Evolutionary conservation across 1,140 invertebrate species (phyloP).

Genomic region (Trichomalopsis sarcophagae): DNA sequence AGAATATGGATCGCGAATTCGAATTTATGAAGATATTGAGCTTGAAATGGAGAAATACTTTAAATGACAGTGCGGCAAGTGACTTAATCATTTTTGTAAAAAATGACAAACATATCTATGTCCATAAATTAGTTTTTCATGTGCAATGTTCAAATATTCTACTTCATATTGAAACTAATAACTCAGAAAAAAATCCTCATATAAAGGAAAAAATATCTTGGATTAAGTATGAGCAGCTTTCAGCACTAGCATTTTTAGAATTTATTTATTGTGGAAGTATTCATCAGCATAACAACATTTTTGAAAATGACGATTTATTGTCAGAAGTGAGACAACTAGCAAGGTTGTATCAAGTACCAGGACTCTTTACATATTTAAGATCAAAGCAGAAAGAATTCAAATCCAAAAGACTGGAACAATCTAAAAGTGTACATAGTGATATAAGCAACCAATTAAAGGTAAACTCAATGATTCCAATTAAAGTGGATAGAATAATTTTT

Average conservation of each 20-base stretch:
- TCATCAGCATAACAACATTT: constrained; percentile 55
- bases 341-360: constrained; percentile 60
- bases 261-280: constrained; percentile 72
- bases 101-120: constrained; percentile 66
- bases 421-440: not conserved
- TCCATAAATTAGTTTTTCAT: constrained; percentile 71
- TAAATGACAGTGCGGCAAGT: constrained; percentile 69
- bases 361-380: constrained; percentile 62
- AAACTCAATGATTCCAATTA: not conserved
- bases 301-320: constrained; percentile 54
- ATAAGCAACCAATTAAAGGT: not conserved
- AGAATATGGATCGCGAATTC: constrained; percentile 10
- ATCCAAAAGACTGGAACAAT: not conserved
- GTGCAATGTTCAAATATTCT: constrained; percentile 70
- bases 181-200: constrained; percentile 52
- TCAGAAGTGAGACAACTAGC: constrained; percentile 60
- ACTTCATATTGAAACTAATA: constrained; percentile 62
- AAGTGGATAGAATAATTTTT: not conserved
- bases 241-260: constrained; percentile 70
- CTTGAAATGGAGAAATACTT: constrained; percentile 63
- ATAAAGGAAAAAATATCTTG: constrained; percentile 66
- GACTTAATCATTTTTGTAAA: constrained; percentile 70
- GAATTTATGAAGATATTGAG: constrained; percentile 57
- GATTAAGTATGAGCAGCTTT: constrained; percentile 59
- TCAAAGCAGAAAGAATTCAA: constrained; percentile 48